Conservation (phyloP, 2,113 vertebrate species). For the Pseudopodoces humilis region DNA sequence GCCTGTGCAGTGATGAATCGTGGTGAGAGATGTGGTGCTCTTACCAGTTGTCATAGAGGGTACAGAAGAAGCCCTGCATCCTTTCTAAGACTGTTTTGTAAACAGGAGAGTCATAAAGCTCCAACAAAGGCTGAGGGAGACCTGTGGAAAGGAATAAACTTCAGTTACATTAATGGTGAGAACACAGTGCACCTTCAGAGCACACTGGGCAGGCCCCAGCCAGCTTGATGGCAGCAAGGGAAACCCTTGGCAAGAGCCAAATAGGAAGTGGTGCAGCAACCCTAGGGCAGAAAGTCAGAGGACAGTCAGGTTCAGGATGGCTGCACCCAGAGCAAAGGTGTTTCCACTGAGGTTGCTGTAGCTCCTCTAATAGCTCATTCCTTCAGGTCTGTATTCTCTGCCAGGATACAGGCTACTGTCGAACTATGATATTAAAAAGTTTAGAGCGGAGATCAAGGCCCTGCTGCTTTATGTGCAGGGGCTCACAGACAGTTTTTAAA, state of each 20-base stretch:
- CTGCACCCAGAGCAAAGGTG: background rate
- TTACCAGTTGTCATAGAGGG: constrained; percentile 94
- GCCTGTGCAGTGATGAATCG: background rate
- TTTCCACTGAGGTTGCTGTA: background rate
- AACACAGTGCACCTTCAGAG: background rate
- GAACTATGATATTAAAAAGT: background rate
- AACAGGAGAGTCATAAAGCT: constrained; percentile 85
- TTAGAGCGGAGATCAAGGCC: background rate
- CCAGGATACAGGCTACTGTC: background rate
- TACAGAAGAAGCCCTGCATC: constrained; percentile 93
- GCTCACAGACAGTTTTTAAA: background rate
- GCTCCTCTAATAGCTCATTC: background rate
- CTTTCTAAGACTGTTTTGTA: constrained; percentile 86
- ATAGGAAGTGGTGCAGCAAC: background rate
- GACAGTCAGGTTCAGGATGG: background rate
- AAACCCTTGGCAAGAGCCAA: background rate
- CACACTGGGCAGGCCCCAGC: background rate
- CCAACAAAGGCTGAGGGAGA: constrained; percentile 83
- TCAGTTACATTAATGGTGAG: background rate
- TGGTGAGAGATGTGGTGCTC: background rate
- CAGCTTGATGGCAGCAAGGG: accelerated
- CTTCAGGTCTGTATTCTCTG: background rate
- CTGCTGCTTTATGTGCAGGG: background rate
- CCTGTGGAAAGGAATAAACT: constrained; percentile 70
- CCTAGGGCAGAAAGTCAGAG: background rate